A percentile compares a stretch with the other conserved stretches of the same genome.
Conservation (phyloP, 1,140 invertebrate species). For the Propsilocerus akamusi region DNA sequence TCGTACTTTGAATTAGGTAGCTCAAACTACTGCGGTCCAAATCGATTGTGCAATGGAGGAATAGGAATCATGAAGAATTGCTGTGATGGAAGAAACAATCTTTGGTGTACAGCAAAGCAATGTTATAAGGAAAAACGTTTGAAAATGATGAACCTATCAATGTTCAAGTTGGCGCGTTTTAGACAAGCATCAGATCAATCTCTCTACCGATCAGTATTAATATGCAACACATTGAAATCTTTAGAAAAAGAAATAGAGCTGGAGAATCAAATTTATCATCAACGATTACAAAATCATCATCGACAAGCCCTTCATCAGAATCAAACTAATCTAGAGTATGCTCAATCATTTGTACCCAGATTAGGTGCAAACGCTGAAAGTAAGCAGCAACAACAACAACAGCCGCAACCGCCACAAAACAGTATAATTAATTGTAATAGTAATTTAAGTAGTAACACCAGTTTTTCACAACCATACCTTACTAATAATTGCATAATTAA, state of each 20-base stretch:
- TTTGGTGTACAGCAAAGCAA: constrained; percentile 51
- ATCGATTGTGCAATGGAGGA: constrained; percentile 8
- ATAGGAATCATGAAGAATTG: constrained; percentile 32
- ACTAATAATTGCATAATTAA: constrained; percentile 2
- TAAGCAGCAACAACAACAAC: constrained; percentile 10
- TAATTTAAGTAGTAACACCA: constrained; percentile 3
- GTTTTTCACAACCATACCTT: constrained; percentile 4
- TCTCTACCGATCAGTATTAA: constrained; percentile 78
- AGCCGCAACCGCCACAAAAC: constrained; percentile 9
- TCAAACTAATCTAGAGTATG: neutral
- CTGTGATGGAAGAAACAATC: constrained; percentile 52
- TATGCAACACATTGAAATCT: constrained; percentile 80
- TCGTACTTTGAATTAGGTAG: constrained; percentile 71
- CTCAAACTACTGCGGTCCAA: constrained; percentile 27
- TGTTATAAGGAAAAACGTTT: constrained; percentile 70
- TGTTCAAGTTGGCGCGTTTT: constrained; percentile 77
- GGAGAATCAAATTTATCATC: constrained; percentile 37
- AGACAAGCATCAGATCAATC: constrained; percentile 76
- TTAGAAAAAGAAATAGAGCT: constrained; percentile 81
- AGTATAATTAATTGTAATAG: constrained; percentile 5
- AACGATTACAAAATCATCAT: constrained; percentile 6
- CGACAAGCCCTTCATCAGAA: constrained; percentile 11
- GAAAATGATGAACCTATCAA: constrained; percentile 79
- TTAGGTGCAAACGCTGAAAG: too few species aligned
- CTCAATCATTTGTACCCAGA: neutral